Conservation (phyloP, 2,888 invertebrate genomes). For the Agonopterix subpropinquella region DNA sequence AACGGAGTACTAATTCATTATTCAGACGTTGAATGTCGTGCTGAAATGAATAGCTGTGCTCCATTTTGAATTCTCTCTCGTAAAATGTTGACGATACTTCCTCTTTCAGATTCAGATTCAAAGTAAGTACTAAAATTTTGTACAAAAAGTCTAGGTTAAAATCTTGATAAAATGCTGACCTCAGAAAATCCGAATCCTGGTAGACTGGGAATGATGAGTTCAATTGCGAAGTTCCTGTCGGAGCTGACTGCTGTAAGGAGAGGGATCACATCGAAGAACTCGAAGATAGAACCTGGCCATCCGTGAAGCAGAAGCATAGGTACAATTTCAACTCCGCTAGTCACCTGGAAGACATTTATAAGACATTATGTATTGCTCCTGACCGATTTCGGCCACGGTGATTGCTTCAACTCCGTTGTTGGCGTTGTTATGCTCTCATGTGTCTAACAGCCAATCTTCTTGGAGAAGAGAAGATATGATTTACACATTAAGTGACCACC, state of each 20-base stretch:
- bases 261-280: constrained; percentile 84
- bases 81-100: no score
- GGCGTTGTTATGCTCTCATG: no score
- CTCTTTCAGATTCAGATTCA: no score
- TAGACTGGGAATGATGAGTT: constrained; percentile 75
- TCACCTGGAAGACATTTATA: constrained; percentile 24
- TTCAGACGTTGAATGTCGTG: not conserved
- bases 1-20: not conserved
- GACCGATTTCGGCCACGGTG: no score
- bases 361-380: no score
- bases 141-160: constrained; percentile 60
- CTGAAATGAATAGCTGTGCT: no score
- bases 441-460: no score
- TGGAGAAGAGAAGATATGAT: no score
- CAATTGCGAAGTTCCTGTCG: constrained; percentile 72
- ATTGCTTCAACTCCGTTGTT: no score
- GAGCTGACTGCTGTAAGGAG: constrained; percentile 63
- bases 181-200: constrained; percentile 69
- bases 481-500: no score
- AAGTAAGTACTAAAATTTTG: not conserved
- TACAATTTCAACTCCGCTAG: constrained; percentile 54
- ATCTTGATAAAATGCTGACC: constrained; percentile 25
- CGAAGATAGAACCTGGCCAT: constrained; percentile 88
- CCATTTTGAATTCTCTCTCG: no score
- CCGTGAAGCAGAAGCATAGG: constrained; percentile 86